Evolutionary conservation across 1,140 invertebrate genomes (phyloP).

Genomic region (Drosophila bipectinata): DNA sequence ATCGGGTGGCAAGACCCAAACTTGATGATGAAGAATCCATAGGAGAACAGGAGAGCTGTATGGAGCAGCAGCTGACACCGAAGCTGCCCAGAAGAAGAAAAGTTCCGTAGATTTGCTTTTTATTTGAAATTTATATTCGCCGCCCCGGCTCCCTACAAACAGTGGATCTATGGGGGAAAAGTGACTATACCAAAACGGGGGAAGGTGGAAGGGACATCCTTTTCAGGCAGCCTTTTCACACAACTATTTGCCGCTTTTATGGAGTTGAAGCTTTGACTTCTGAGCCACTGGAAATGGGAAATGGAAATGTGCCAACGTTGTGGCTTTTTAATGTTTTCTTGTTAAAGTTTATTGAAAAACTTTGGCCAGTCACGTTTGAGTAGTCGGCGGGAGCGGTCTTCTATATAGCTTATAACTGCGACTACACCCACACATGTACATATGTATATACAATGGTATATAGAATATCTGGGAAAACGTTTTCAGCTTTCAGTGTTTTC

Average conservation of each 20-base stretch:
- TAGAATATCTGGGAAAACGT: constrained; percentile 15
- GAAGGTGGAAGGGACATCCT: neutral
- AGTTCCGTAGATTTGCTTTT: constrained; percentile 76
- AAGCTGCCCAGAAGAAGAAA: constrained; percentile 37
- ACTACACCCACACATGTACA: constrained; percentile 17
- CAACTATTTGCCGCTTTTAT: constrained; percentile 78
- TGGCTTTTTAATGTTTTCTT: constrained; percentile 82
- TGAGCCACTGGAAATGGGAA: constrained; percentile 47
- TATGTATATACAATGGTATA: constrained; percentile 1
- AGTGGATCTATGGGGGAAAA: constrained; percentile 35
- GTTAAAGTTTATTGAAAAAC: constrained; percentile 83
- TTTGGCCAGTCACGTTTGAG: constrained; percentile 82
- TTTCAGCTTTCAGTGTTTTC: constrained; percentile 22
- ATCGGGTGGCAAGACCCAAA: constrained; percentile 30
- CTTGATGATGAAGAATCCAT: constrained; percentile 25
- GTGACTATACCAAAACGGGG: neutral
- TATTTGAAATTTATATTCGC: constrained; percentile 80
- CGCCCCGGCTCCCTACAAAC: constrained; percentile 36
- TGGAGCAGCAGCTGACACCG: constrained; percentile 41
- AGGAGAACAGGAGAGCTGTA: constrained; percentile 8
- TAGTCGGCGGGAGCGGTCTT: constrained; percentile 65
- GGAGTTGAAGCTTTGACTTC: constrained; percentile 76
- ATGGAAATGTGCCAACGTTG: constrained; percentile 75
- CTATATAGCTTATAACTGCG: constrained; percentile 58
- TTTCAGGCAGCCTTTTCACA: constrained; percentile 49